Conservation (phyloP, 2,797 vertebrate species). For the Hypotaenidia okinawae region DNA sequence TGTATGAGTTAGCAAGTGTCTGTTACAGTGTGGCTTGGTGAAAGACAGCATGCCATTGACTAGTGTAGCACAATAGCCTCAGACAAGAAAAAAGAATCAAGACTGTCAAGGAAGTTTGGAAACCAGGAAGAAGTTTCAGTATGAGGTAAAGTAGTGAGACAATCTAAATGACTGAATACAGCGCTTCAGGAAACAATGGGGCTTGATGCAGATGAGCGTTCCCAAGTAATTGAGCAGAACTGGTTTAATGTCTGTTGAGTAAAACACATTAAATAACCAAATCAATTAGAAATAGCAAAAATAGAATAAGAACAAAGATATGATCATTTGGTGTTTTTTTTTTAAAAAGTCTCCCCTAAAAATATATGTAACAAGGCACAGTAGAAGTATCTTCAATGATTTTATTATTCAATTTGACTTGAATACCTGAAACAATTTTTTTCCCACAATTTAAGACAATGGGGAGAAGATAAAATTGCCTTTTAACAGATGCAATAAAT, state of each 20-base stretch:
- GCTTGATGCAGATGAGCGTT: not conserved
- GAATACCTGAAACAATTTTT: slow-evolving; percentile 23
- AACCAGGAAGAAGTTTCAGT: not conserved
- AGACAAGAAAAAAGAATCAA: not conserved
- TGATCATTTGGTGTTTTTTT: not conserved
- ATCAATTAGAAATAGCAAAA: not conserved
- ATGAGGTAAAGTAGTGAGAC: not conserved
- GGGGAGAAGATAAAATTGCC: not conserved
- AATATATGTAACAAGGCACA: slow-evolving; percentile 42
- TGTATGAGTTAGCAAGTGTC: not conserved
- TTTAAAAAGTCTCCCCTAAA: not conserved
- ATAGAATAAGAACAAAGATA: not conserved
- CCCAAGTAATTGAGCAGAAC: not conserved
- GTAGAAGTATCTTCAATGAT: not conserved
- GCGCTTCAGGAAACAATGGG: not conserved
- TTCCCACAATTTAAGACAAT: not conserved
- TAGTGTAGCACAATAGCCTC: not conserved
- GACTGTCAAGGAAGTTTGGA: not conserved
- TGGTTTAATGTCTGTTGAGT: not conserved
- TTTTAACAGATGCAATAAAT: not conserved
- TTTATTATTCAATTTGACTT: slow-evolving; percentile 38
- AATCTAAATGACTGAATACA: not conserved
- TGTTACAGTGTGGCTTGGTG: not conserved
- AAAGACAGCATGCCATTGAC: not conserved
- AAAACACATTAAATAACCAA: not conserved